A percentile compares a stretch with the other conserved stretches of the same genome.
These are phyloP conservation scores for Athripsodes cinereus DNA, from an alignment of 2,888 invertebrate species.

Conservation along the genomic window DNA sequence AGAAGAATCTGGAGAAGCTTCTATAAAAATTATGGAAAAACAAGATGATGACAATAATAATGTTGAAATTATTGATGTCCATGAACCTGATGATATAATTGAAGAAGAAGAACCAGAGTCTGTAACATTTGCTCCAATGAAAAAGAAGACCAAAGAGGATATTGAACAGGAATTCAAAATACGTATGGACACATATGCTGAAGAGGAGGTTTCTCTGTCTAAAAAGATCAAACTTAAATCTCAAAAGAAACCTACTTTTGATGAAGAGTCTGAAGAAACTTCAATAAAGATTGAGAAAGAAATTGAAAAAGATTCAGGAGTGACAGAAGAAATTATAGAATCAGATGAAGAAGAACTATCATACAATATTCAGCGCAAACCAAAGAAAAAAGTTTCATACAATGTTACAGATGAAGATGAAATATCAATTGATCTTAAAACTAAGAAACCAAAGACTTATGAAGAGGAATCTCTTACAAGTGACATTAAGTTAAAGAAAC, in stretches of 20 bases:
- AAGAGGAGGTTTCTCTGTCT: conserved; percentile 82
- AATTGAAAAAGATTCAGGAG: conserved; percentile 35
- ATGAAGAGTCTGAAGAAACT: conserved; percentile 71
- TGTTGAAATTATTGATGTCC: conserved; percentile 45
- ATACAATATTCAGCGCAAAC: conserved; percentile 3
- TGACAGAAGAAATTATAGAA: conserved; percentile 22
- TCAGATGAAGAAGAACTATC: conserved; percentile 28
- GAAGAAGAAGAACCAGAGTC: conserved; percentile 62
- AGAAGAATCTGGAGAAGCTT: conserved; percentile 73
- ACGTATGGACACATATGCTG: conserved; percentile 76
- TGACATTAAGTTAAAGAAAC: conserved; percentile 62
- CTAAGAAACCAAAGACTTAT: conserved; percentile 43
- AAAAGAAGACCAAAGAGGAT: conserved; percentile 74
- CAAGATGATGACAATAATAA: conserved; percentile 45
- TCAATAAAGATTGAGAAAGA: conserved; percentile 52
- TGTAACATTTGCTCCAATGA: conserved; percentile 72
- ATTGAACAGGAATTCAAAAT: conserved; percentile 91
- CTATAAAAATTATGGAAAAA: conserved; percentile 59
- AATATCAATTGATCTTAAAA: conserved; percentile 43
- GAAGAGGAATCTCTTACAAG: conserved; percentile 67
- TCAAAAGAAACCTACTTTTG: conserved; percentile 64
- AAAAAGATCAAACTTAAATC: conserved; percentile 76
- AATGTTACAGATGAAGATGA: conserved; percentile 63
- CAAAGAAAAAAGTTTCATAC: conserved; percentile 54
- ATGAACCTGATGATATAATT: conserved; percentile 41